These are phyloP conservation scores for Poeciliopsis turrubarensis DNA, from an alignment of 2,113 vertebrate genomes.

Conservation along the genomic window DNA sequence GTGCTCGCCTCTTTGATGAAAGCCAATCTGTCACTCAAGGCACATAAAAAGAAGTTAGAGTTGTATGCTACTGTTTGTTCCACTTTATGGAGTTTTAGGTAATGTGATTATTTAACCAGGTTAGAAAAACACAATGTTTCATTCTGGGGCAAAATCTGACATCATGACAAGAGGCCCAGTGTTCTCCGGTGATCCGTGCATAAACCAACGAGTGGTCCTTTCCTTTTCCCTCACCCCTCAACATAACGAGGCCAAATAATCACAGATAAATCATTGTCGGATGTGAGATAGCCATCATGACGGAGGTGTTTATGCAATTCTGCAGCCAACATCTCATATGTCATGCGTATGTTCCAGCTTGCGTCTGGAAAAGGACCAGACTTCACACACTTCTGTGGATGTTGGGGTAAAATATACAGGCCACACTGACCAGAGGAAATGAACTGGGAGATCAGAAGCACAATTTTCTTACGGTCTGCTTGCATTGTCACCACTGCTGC, in stretches of 20 bases:
- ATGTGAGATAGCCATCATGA: constrained; percentile 62
- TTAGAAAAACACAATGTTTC: constrained; percentile 83
- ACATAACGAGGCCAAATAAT: constrained; percentile 63
- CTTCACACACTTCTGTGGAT: constrained; percentile 46
- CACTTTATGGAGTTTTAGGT: constrained; percentile 80
- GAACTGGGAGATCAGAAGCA: constrained; percentile 50
- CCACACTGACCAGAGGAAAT: constrained; percentile 53
- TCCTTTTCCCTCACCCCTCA: constrained; percentile 42
- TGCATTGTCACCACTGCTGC: constrained; percentile 48
- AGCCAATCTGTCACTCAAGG: constrained; percentile 81
- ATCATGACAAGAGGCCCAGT: constrained; percentile 79
- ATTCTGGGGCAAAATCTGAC: constrained; percentile 76
- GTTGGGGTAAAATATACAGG: constrained; percentile 55
- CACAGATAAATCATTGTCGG: constrained; percentile 72
- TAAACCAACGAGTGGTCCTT: constrained; percentile 67
- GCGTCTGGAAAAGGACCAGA: constrained; percentile 60
- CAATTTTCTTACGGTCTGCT: constrained; percentile 39
- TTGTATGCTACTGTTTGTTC: constrained; percentile 84
- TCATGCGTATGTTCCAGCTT: constrained; percentile 53
- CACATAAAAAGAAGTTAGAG: constrained; percentile 72
- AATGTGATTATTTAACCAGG: constrained; percentile 85
- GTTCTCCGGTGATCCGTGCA: constrained; percentile 75
- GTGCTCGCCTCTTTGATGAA: constrained; percentile 77
- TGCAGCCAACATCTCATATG: constrained; percentile 51
- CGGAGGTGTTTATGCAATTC: constrained; percentile 54